Percentiles rank a stretch among this genome's conserved stretches.
These are phyloP conservation scores for Abrostola tripartita DNA, from an alignment of 2,888 invertebrate genomes.

Conservation along the genomic window DNA sequence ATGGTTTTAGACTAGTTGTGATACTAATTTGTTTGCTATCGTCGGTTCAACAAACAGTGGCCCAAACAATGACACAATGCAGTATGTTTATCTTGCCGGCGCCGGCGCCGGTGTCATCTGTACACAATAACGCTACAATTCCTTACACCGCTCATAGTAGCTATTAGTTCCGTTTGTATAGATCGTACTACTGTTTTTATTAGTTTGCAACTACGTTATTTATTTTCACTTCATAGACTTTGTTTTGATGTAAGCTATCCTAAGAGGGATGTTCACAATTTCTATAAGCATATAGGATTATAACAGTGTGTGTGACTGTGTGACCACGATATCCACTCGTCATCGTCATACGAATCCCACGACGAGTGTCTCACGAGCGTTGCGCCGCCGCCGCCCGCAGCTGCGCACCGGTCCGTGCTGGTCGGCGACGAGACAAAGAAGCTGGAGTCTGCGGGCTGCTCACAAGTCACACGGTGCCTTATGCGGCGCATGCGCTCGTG, in stretches of 20 bases:
- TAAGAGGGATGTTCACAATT: too few species aligned
- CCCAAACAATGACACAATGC: conserved; percentile 13
- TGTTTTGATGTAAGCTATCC: too few species aligned
- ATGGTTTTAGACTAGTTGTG: conserved; percentile 1
- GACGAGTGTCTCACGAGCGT: conserved; percentile 16
- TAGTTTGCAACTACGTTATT: too few species aligned
- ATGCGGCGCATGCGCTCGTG: conserved; percentile 49
- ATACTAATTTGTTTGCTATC: conserved; percentile 2
- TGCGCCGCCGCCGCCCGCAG: too few species aligned
- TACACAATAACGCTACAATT: too few species aligned
- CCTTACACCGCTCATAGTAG: too few species aligned
- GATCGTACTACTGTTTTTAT: too few species aligned
- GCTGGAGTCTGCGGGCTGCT: conserved; percentile 40
- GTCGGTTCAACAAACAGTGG: conserved; percentile 11
- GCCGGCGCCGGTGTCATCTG: not conserved
- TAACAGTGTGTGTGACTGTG: too few species aligned
- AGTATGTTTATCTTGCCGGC: conserved; percentile 8
- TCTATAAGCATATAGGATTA: too few species aligned
- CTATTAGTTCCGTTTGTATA: too few species aligned
- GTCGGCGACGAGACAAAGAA: conserved; percentile 37
- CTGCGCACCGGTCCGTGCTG: too few species aligned
- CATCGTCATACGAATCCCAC: conserved; percentile 18
- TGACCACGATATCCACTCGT: not conserved
- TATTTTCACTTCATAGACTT: too few species aligned
- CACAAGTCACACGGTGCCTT: conserved; percentile 58